A percentile compares a stretch with the other conserved stretches of the same genome.
These are phyloP conservation scores for Tinamus major DNA, from an alignment of 2,797 vertebrate species.

Conservation along the genomic window DNA sequence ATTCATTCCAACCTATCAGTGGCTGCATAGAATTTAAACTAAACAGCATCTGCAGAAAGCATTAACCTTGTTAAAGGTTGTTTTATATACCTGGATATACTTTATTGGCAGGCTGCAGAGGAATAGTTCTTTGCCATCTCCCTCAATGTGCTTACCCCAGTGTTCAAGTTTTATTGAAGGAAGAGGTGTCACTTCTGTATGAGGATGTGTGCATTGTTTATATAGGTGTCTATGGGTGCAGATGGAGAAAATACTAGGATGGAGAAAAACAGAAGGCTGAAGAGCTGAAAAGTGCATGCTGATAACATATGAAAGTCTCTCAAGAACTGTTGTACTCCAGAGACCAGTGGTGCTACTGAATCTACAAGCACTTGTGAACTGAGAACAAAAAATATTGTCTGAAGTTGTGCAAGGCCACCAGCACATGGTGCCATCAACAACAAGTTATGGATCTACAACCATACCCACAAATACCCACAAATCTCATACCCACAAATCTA, in stretches of 20 bases:
- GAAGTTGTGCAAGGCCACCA: not conserved
- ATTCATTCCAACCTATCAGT: not conserved
- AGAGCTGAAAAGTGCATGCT: not conserved
- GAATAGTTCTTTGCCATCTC: not conserved
- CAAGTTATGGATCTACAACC: not conserved
- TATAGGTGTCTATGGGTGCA: not conserved
- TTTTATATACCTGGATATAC: not conserved
- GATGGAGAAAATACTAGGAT: not conserved
- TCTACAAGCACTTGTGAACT: not conserved
- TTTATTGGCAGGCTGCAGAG: not conserved
- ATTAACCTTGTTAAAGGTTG: not conserved
- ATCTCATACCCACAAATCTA: not conserved
- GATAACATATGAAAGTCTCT: not conserved
- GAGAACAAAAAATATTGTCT: not conserved
- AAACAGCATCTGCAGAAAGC: not conserved
- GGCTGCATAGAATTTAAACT: not conserved
- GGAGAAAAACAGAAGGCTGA: not conserved
- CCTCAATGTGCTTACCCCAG: not conserved
- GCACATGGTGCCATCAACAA: rapidly evolving
- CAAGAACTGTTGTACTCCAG: not conserved
- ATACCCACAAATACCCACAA: not conserved
- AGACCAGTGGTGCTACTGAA: not conserved
- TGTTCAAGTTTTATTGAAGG: not conserved
- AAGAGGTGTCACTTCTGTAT: not conserved
- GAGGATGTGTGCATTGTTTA: not conserved